These are phyloP conservation scores for Patella depressa DNA, from an alignment of 2,888 invertebrate species.

Conservation along the genomic window DNA sequence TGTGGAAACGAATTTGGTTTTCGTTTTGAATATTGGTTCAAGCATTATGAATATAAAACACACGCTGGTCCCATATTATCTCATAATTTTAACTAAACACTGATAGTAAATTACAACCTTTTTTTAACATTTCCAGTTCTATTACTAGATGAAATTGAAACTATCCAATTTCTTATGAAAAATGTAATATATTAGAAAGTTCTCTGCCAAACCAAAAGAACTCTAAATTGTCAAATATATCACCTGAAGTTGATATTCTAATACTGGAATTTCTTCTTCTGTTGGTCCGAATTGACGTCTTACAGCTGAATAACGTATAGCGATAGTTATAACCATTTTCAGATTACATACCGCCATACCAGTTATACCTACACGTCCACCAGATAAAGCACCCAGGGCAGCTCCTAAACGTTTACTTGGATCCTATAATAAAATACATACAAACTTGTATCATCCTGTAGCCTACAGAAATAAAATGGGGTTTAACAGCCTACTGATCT, in stretches of 20 bases:
- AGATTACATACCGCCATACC: slow-evolving; percentile 76
- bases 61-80: no score
- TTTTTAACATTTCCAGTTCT: no score
- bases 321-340: slow-evolving; percentile 84
- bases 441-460: no score
- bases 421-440: slow-evolving; percentile 73
- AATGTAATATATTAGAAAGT: background rate
- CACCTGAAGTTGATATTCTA: slow-evolving; percentile 93
- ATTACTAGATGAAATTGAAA: no score
- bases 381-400: slow-evolving; percentile 87
- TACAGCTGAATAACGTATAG: slow-evolving; percentile 87
- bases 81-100: no score
- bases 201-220: background rate
- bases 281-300: slow-evolving; percentile 88
- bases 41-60: no score
- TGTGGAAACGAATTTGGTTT: no score
- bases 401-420: slow-evolving; percentile 86
- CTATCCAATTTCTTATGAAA: background rate
- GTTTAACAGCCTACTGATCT: no score
- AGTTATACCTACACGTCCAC: slow-evolving; percentile 86
- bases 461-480: no score
- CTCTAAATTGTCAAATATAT: slow-evolving; percentile 52
- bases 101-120: no score
- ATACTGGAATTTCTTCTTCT: slow-evolving; percentile 83
- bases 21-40: no score